Evolutionary conservation across 2,888 invertebrate genomes (phyloP).

Genomic region (Synergus japonicus): DNA sequence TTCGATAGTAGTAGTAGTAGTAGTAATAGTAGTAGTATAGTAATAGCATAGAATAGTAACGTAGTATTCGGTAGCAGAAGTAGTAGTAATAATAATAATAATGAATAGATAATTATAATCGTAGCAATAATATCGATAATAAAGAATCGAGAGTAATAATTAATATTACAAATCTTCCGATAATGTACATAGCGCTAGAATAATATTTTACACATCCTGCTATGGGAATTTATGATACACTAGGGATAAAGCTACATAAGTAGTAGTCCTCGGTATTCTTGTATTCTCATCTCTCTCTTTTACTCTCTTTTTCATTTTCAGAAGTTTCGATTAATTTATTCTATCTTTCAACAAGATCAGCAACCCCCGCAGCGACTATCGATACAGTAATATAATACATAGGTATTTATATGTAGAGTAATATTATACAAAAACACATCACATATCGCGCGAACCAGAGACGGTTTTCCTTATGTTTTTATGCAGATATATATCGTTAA

Average conservation of each 20-base stretch:
- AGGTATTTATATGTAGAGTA: constrained; percentile 76
- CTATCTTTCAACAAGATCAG: constrained; percentile 59
- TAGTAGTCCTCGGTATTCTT: constrained; percentile 62
- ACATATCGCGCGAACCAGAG: constrained; percentile 74
- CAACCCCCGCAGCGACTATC: constrained; percentile 65
- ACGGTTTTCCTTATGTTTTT: constrained; percentile 63
- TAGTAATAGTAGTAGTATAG: constrained; percentile 58
- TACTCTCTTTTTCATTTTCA: constrained; percentile 43
- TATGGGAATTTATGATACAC: constrained; percentile 74
- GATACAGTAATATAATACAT: constrained; percentile 76
- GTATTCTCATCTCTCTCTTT: constrained; percentile 49
- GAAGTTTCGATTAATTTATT: constrained; percentile 57
- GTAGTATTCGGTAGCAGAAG: constrained; percentile 57
- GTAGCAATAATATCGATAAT: constrained; percentile 60
- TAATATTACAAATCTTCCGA: constrained; percentile 62
- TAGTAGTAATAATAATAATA: constrained; percentile 57
- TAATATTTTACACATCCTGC: constrained; percentile 76
- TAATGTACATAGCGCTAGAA: constrained; percentile 64
- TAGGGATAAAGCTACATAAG: constrained; percentile 72
- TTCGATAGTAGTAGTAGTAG: constrained; percentile 56
- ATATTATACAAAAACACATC: constrained; percentile 77
- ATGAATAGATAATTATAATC: constrained; percentile 58
- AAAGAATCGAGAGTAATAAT: constrained; percentile 63
- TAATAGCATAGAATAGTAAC: constrained; percentile 62
- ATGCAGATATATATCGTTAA: constrained; percentile 74